phyloP scores from a whole-genome alignment of 2,113 vertebrate species.

The Rhabdornis inornatus region DNA sequence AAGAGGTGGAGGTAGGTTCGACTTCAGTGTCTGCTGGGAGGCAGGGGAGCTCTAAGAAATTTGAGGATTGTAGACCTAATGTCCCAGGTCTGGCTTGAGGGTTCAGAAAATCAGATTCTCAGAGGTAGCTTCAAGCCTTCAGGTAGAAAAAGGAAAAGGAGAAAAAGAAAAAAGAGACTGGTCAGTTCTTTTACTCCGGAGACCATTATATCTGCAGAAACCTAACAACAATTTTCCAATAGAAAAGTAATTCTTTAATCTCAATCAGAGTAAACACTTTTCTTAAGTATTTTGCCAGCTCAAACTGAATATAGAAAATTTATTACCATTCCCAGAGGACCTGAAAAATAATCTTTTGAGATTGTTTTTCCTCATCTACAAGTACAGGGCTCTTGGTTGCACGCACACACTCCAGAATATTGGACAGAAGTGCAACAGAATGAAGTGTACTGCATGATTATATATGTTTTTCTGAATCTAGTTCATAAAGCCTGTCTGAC shows the following conservation, averaged over 20 bases:
- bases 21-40: neutral
- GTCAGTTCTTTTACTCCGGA: neutral
- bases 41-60: neutral
- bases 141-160: neutral
- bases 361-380: neutral
- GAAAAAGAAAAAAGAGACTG: neutral
- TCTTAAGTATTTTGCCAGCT: neutral
- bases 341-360: neutral
- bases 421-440: neutral
- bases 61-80: neutral
- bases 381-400: neutral
- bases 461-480: neutral
- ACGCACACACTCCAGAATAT: neutral
- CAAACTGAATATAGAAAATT: neutral
- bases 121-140: neutral
- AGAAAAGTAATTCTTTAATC: neutral
- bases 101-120: neutral
- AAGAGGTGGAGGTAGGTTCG: neutral
- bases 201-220: neutral
- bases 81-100: neutral
- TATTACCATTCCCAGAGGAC: neutral
- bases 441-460: neutral
- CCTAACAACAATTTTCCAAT: neutral
- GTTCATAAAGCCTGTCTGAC: neutral
- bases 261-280: neutral